Percentiles rank a stretch among this genome's conserved stretches.
Conservation (phyloP, 2,113 vertebrate species). For the Merops nubicus region DNA sequence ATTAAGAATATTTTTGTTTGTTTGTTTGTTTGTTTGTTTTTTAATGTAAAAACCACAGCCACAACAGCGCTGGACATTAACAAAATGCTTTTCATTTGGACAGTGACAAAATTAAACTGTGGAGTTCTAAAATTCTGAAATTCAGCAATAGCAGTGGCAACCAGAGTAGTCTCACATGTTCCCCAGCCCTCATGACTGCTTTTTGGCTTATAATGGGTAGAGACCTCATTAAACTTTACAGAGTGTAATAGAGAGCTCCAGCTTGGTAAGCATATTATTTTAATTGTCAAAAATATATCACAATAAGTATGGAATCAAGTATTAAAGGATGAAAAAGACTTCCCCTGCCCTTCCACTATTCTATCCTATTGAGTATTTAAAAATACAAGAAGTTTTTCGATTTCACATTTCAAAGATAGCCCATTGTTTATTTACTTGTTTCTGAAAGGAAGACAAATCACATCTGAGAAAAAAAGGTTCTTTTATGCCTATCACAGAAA, state of each 20-base stretch:
- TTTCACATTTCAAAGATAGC: background rate
- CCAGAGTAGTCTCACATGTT: background rate
- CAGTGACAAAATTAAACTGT: background rate
- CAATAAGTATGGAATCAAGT: background rate
- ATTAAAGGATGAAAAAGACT: background rate
- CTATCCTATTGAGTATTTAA: background rate
- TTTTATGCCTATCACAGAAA: background rate
- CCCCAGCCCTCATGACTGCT: background rate
- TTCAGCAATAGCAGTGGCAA: background rate
- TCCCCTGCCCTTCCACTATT: background rate
- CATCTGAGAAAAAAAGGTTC: background rate
- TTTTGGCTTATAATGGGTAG: background rate
- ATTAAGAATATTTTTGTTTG: background rate
- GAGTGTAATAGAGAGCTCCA: background rate
- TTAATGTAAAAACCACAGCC: background rate
- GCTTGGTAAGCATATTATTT: background rate
- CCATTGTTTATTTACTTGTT: background rate
- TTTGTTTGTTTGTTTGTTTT: too few relatives aligned
- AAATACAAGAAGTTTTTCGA: background rate
- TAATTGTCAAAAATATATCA: background rate
- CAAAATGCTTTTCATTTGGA: background rate
- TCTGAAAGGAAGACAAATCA: background rate
- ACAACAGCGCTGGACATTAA: background rate
- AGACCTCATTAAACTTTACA: background rate
- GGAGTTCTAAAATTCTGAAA: background rate